Percentiles rank a stretch among this genome's conserved stretches.
phyloP scores from a whole-genome alignment of 2,113 vertebrate genomes.

The Haliaeetus leucogaster region DNA sequence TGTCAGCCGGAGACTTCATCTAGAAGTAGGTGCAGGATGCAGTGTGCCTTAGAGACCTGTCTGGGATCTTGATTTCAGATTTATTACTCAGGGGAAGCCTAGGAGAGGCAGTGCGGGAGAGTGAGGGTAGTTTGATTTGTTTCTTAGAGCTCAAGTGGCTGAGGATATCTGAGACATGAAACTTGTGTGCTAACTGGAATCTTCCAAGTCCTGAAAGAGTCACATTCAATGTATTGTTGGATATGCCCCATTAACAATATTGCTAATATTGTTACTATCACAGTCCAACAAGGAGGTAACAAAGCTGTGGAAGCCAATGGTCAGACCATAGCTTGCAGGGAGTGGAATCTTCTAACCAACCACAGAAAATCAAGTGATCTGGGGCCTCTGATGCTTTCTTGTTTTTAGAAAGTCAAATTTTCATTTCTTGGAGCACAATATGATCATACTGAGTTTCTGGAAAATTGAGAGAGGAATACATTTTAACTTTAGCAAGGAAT shows the following conservation, averaged over 20 bases:
- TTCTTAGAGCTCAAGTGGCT: background rate
- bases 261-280: background rate
- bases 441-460: background rate
- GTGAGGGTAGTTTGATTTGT: background rate
- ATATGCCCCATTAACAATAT: background rate
- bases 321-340: background rate
- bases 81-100: background rate
- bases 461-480: background rate
- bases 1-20: background rate
- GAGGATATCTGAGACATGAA: background rate
- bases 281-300: background rate
- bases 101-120: background rate
- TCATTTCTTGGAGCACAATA: background rate
- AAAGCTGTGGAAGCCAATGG: background rate
- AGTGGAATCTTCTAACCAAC: background rate
- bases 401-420: background rate
- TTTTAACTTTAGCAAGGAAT: background rate
- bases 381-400: background rate
- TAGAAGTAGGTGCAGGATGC: background rate
- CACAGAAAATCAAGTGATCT: background rate
- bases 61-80: background rate
- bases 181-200: background rate
- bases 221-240: background rate
- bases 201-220: background rate
- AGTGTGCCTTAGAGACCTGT: background rate